Conservation (phyloP, 2,113 vertebrate genomes). For the Pangasianodon hypophthalmus region DNA sequence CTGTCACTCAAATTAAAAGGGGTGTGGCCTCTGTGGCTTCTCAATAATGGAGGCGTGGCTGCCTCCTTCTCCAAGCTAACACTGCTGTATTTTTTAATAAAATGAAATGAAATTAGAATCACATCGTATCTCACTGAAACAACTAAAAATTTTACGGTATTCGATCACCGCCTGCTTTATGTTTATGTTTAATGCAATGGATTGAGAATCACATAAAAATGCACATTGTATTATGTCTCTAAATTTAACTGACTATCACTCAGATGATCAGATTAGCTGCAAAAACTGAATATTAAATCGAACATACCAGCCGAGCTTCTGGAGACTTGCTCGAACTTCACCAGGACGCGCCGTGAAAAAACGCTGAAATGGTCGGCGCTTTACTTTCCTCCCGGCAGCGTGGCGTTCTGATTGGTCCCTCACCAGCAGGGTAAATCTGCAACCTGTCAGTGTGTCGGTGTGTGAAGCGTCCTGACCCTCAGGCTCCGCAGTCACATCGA, state of each 20-base stretch:
- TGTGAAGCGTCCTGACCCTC: constrained; percentile 9
- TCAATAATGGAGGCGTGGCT: neutral
- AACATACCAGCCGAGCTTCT: neutral
- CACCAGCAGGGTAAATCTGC: neutral
- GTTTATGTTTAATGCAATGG: too few species aligned
- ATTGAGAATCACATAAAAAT: neutral
- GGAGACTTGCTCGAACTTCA: constrained; percentile 5
- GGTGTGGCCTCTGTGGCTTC: neutral
- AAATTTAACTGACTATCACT: neutral
- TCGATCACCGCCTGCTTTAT: neutral
- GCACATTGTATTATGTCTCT: neutral
- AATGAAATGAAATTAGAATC: neutral
- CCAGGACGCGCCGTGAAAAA: neutral
- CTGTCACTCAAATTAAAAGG: neutral
- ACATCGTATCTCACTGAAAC: neutral
- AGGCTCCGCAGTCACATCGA: constrained; percentile 17
- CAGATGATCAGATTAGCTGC: neutral
- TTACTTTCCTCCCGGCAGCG: neutral
- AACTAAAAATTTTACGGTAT: neutral
- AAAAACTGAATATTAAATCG: neutral
- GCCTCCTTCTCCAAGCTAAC: neutral
- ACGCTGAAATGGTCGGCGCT: too few species aligned
- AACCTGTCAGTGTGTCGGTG: neutral
- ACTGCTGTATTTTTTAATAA: neutral
- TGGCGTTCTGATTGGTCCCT: neutral